A percentile compares a stretch with the other conserved stretches of the same genome.
phyloP scores from a whole-genome alignment of 2,797 vertebrate species.

The Tachyglossus aculeatus region DNA sequence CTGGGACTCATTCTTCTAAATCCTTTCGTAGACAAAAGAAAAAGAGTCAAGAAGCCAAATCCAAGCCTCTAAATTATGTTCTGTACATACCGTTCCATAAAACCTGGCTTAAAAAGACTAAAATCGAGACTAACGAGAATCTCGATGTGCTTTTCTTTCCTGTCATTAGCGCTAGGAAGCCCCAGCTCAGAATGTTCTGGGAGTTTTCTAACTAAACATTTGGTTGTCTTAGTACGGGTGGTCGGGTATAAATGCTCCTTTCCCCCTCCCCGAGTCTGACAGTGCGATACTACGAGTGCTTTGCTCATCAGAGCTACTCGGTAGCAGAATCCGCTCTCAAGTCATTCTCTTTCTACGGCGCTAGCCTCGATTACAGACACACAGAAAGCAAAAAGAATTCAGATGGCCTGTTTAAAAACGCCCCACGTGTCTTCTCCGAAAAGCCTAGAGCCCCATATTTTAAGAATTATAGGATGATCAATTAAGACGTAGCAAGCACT shows the following conservation, averaged over 20 bases:
- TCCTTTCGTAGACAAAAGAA: slow-evolving; percentile 48
- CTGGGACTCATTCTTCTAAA: slow-evolving; percentile 15
- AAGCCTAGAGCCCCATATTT: background rate
- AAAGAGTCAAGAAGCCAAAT: slow-evolving; percentile 57
- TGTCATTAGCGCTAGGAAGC: slow-evolving; percentile 4
- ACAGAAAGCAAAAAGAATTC: background rate
- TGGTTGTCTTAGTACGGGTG: background rate
- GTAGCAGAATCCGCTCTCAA: background rate
- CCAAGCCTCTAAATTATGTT: slow-evolving; percentile 13
- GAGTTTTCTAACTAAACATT: background rate
- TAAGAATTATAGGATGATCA: background rate
- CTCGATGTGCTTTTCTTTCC: background rate
- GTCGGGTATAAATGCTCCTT: no score
- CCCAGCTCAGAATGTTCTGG: slow-evolving; percentile 24
- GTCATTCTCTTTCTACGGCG: background rate
- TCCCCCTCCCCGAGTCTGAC: no score
- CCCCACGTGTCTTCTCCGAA: no score
- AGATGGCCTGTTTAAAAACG: background rate
- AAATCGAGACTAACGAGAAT: background rate
- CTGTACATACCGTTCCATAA: background rate
- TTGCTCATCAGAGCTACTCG: slow-evolving; percentile 5
- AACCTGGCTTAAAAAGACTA: background rate
- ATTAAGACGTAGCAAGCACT: rapidly evolving
- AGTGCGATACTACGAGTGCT: background rate
- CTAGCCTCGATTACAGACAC: slow-evolving; percentile 1